Evolutionary conservation across 2,113 vertebrate genomes (phyloP), one percentile per base, ranked within the genome.

Genomic region (Psittacara wagleri): DNA sequence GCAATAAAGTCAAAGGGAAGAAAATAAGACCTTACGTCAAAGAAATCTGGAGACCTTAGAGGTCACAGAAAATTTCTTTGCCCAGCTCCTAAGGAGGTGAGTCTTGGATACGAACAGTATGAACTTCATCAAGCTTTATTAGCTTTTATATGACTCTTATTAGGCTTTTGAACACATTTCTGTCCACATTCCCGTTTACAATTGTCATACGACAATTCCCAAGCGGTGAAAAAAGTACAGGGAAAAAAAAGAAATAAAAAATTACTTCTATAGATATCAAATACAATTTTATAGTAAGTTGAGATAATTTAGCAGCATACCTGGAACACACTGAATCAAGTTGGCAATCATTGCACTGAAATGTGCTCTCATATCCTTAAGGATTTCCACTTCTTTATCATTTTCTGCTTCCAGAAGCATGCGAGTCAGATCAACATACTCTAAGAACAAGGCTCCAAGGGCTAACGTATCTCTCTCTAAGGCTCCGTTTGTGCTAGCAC

Each of bases 371-470:
- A 99, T 99, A 96, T 99, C 99, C 97, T 99, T 99, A 16, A 99
- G 98, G 86, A 99, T 99, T 70, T 99, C 99, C 19, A 99, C 98
- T 96, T 99, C 99, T 98, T 99, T 99, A 92, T 99, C 99, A 73
- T 99, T 99, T 98, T 99, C 99, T 51, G 99, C 99, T 92, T 99
- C 99, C 86, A 99, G 97, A 66, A 99, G 99, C 99, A 99, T 99
- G 70, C 99, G 98, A 35, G 99, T 99, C 86, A 99, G 97, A 97
- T 99, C 99, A 88, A 99, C 99, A 5, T 99, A 99, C 94, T 99
- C 99, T 24, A 99, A 98, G 94, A 99, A 99, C 93, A 99, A 98
- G 51, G 99, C 99, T 72, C 99, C 99, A 51, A 99, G 98, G 27
- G 99, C 99, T 95, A 99, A 95, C 0, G 99, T 99, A 61, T 99